Percentiles rank a stretch among this genome's conserved stretches.
These are phyloP conservation scores for Blastobasis lacticolella DNA, from an alignment of 2,888 invertebrate species.

Conservation along the genomic window DNA sequence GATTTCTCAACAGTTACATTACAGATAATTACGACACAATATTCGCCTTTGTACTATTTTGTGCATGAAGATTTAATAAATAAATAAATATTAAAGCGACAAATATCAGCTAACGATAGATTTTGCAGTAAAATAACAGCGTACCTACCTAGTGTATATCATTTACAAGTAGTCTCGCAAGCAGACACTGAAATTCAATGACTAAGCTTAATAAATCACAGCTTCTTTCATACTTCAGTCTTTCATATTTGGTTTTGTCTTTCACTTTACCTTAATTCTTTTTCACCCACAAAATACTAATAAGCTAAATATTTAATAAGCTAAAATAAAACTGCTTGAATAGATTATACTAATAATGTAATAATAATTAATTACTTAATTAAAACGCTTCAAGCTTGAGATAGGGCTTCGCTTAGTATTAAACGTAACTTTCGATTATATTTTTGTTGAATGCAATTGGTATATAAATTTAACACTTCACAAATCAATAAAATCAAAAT, in stretches of 20 bases:
- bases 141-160: too few species aligned
- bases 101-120: too few species aligned
- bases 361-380: too few species aligned
- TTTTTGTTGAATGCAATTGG: slow-evolving; percentile 18
- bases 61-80: too few species aligned
- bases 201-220: slow-evolving; percentile 3
- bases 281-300: slow-evolving; percentile 9
- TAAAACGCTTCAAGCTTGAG: slow-evolving; percentile 6
- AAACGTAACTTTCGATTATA: slow-evolving; percentile 19
- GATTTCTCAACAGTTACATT: slow-evolving; percentile 17
- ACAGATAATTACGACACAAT: too few species aligned
- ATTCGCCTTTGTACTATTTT: too few species aligned
- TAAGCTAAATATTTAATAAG: background rate
- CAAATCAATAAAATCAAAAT: slow-evolving; percentile 9
- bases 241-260: slow-evolving; percentile 14
- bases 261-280: slow-evolving; percentile 20
- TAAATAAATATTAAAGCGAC: too few species aligned
- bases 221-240: slow-evolving; percentile 9
- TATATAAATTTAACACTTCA: slow-evolving; percentile 16
- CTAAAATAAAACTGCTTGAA: background rate
- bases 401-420: slow-evolving; percentile 39
- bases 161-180: too few species aligned
- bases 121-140: too few species aligned
- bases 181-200: too few species aligned
- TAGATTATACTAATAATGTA: background rate